Evolutionary conservation across 1,140 invertebrate genomes (phyloP).

Genomic region (Euschistus heros): DNA sequence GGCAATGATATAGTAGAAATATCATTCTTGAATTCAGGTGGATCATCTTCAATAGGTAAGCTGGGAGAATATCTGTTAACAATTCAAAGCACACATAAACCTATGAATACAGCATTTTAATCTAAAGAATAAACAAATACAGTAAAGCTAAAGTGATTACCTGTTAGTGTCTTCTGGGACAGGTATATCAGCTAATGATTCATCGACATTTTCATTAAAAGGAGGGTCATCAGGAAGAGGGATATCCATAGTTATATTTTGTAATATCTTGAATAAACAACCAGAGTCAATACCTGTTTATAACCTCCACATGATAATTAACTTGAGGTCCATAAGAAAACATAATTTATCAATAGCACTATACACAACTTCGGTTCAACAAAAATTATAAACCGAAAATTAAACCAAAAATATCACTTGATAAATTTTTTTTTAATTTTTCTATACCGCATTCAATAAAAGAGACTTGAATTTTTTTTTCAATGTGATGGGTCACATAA

Average conservation of each 20-base stretch:
- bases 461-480: too few relatives aligned
- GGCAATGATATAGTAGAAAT: slow-evolving; percentile 7
- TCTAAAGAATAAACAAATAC: not conserved
- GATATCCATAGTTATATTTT: not conserved
- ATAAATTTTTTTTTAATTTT: too few relatives aligned
- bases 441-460: too few relatives aligned
- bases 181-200: slow-evolving; percentile 72
- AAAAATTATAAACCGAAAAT: too few relatives aligned
- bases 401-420: too few relatives aligned
- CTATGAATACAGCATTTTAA: not conserved
- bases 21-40: not conserved
- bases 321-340: too few relatives aligned
- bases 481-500: too few relatives aligned
- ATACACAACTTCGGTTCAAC: too few relatives aligned
- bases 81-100: not conserved
- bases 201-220: slow-evolving; percentile 43
- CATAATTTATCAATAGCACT: too few relatives aligned
- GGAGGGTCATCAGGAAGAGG: not conserved
- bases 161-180: slow-evolving; percentile 32
- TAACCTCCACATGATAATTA: too few relatives aligned
- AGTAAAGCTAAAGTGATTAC: not conserved
- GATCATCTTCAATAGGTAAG: slow-evolving; percentile 17
- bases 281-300: too few relatives aligned
- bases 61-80: slow-evolving; percentile 14
- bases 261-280: too few relatives aligned